These are phyloP conservation scores for Abrostola triplasia DNA, from an alignment of 2,888 invertebrate species.

Conservation along the genomic window DNA sequence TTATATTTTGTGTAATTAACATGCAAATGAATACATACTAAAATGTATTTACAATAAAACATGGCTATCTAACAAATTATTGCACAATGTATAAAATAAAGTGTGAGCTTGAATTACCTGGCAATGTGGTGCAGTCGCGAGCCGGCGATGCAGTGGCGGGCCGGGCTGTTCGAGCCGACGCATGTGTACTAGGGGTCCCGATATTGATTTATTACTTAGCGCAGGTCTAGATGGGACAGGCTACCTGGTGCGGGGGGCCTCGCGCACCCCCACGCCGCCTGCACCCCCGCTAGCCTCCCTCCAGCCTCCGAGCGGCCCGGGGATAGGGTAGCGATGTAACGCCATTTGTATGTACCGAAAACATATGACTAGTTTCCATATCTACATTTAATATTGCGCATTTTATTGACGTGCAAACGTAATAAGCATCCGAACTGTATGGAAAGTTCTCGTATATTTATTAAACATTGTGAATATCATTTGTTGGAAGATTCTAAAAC, in stretches of 20 bases:
- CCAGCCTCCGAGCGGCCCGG: not conserved
- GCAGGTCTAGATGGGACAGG: constrained; percentile 30
- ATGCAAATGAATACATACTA: too few species aligned
- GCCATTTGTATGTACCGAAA: not conserved
- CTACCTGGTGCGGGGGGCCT: constrained; percentile 9
- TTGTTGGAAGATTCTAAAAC: too few species aligned
- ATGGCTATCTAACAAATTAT: not conserved
- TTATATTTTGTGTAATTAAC: too few species aligned
- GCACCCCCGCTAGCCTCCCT: too few species aligned
- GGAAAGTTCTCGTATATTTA: too few species aligned
- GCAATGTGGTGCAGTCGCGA: constrained; percentile 1
- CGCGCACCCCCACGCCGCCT: not conserved
- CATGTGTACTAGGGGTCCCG: constrained; percentile 21
- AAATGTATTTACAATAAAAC: not conserved
- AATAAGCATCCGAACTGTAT: too few species aligned
- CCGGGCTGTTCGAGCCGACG: constrained; percentile 13
- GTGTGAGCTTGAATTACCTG: constrained; percentile 10
- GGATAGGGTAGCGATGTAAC: constrained; percentile 6
- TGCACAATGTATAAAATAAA: not conserved
- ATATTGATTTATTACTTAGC: constrained; percentile 37
- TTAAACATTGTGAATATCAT: too few species aligned
- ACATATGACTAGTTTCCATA: not conserved
- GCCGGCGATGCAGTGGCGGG: constrained; percentile 4
- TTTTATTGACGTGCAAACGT: not conserved
- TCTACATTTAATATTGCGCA: not conserved